phyloP scores from a whole-genome alignment of 37 sponge, comb jelly and placozoan species.

The Agelas oroides region DNA sequence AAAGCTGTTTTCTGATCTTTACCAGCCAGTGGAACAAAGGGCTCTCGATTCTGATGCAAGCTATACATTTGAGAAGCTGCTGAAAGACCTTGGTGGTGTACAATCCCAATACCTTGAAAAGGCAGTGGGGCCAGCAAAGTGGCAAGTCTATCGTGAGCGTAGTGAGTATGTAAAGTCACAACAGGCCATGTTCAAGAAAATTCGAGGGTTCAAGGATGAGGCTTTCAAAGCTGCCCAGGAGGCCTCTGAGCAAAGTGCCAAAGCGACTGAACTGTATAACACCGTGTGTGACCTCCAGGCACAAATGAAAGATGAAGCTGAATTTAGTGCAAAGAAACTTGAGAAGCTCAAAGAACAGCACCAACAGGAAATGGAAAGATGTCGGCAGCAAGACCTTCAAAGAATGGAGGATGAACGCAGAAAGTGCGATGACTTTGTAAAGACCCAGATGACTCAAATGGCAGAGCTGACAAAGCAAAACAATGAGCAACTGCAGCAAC shows the following conservation, averaged over 20 bases:
- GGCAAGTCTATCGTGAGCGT: slow-evolving; percentile 26
- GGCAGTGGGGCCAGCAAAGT: slow-evolving; percentile 63
- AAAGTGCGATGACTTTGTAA: slow-evolving; percentile 6
- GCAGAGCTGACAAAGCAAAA: background rate
- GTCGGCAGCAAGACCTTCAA: background rate
- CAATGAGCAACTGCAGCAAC: background rate
- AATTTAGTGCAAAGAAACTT: background rate
- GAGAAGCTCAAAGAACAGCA: background rate
- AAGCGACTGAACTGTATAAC: background rate
- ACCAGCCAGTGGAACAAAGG: background rate
- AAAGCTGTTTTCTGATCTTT: slow-evolving; percentile 15
- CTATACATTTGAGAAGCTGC: slow-evolving; percentile 1
- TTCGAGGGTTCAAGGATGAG: slow-evolving; percentile 19
- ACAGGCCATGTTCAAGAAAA: background rate
- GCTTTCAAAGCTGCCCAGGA: background rate
- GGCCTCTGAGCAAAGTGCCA: background rate
- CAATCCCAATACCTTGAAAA: background rate
- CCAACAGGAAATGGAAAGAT: slow-evolving; percentile 12
- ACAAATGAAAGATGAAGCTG: slow-evolving; percentile 21
- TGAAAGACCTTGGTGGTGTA: slow-evolving; percentile 14
- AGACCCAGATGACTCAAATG: slow-evolving; percentile 13
- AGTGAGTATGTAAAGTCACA: background rate
- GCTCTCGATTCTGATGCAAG: background rate
- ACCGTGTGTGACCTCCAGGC: background rate
- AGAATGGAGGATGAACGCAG: background rate